Conservation (phyloP, 2,797 vertebrate genomes). For the Crypturellus tataupa region DNA sequence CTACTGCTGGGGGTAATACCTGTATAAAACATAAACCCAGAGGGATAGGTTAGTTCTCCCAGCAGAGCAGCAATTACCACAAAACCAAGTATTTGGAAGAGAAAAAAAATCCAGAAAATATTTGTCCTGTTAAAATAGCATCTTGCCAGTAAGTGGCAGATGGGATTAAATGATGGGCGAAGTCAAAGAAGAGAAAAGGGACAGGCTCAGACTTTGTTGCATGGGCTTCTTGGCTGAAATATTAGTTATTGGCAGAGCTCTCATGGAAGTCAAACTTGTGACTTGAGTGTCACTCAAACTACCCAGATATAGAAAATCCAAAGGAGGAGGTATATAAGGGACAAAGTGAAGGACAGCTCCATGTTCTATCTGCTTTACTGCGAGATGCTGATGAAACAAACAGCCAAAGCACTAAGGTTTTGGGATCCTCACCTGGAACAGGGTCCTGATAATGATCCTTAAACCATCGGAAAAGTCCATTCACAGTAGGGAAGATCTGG, state of each 20-base stretch:
- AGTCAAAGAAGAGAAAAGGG: neutral
- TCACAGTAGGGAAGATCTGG: slow-evolving; percentile 95
- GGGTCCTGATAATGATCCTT: slow-evolving; percentile 99
- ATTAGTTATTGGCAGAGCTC: neutral
- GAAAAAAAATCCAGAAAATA: neutral
- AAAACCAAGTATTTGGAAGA: neutral
- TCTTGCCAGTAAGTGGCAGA: neutral
- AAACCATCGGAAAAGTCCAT: slow-evolving; percentile 98
- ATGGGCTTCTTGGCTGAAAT: neutral
- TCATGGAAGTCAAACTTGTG: neutral
- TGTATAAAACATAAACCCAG: slow-evolving; percentile 39
- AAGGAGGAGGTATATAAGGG: neutral
- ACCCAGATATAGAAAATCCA: neutral
- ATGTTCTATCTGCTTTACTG: too few species aligned
- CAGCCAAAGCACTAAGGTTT: neutral
- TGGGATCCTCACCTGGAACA: slow-evolving; percentile 88
- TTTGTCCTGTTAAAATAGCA: too few species aligned
- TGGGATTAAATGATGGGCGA: neutral
- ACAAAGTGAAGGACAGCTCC: too few species aligned
- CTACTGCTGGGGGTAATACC: slow-evolving; percentile 95
- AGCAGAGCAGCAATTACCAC: neutral
- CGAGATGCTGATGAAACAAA: neutral
- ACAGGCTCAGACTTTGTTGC: neutral
- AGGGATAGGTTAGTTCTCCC: neutral
- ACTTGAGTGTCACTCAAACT: neutral